phyloP scores from a whole-genome alignment of 2,888 invertebrate species.

The Apotomis betuletana region DNA sequence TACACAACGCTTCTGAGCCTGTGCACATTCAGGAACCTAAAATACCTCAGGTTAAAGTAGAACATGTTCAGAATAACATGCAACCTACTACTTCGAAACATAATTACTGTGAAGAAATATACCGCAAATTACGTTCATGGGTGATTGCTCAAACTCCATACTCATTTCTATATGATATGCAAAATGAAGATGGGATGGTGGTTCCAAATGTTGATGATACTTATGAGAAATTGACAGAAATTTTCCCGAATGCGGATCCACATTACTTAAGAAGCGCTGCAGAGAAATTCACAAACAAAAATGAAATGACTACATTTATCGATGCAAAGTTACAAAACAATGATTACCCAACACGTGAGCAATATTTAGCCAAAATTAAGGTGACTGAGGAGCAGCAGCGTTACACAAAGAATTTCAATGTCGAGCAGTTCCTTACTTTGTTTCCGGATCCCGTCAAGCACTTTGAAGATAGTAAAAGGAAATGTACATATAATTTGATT shows the following conservation, averaged over 20 bases:
- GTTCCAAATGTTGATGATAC: neutral
- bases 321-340: neutral
- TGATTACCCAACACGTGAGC: slow-evolving; percentile 4
- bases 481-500: neutral
- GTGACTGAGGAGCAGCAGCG: slow-evolving; percentile 5
- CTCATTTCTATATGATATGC: too few species aligned
- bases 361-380: slow-evolving; percentile 1
- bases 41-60: too few species aligned
- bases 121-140: neutral
- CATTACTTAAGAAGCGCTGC: slow-evolving; percentile 1
- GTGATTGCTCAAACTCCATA: neutral
- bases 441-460: slow-evolving; percentile 9
- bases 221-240: neutral
- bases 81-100: neutral
- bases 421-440: slow-evolving; percentile 2
- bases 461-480: neutral
- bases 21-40: neutral
- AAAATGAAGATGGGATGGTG: neutral
- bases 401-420: neutral
- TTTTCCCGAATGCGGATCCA: slow-evolving; percentile 10
- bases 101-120: neutral
- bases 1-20: too few species aligned
- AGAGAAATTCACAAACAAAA: neutral
- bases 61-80: neutral
- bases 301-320: neutral